phyloP scores from a whole-genome alignment of 1,140 invertebrate species.

The Ladona fulva region DNA sequence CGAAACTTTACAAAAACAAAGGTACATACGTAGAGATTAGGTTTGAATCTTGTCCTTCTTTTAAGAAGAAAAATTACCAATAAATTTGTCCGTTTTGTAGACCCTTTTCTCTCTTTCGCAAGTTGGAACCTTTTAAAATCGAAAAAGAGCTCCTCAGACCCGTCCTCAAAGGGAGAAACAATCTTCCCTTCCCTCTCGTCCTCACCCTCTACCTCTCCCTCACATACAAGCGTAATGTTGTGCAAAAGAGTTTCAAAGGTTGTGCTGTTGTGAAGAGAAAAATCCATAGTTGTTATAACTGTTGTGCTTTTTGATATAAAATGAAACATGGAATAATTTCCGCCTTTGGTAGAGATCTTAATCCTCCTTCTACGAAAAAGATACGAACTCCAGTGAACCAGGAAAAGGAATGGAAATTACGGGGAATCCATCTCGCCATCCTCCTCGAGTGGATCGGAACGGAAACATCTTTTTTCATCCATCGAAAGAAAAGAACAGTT shows the following conservation, averaged over 20 bases:
- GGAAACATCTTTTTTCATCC: too few relatives aligned
- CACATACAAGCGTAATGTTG: not conserved
- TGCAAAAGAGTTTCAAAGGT: constrained; percentile 5
- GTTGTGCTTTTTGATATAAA: constrained; percentile 7
- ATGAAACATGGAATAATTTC: not conserved
- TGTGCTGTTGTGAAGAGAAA: constrained; percentile 4
- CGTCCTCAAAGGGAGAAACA: not conserved
- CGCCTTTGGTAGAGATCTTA: not conserved
- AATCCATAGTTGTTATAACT: constrained; percentile 5
- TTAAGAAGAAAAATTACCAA: not conserved
- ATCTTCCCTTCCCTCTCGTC: not conserved
- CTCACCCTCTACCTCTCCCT: not conserved
- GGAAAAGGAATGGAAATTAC: too few relatives aligned
- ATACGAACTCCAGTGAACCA: too few relatives aligned
- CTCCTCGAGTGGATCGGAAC: too few relatives aligned
- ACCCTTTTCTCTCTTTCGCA: not conserved
- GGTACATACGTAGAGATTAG: not conserved
- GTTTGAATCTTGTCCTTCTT: not conserved
- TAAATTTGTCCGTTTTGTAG: not conserved
- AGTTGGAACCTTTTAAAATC: not conserved
- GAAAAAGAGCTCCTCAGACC: not conserved
- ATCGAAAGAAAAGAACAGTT: too few relatives aligned
- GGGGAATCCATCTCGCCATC: too few relatives aligned
- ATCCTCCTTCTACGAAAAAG: too few relatives aligned
- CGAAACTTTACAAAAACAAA: not conserved